Evolutionary conservation across 2,888 invertebrate genomes (phyloP), one percentile per base, ranked within the genome.

Genomic region (Spisula solida): DNA sequence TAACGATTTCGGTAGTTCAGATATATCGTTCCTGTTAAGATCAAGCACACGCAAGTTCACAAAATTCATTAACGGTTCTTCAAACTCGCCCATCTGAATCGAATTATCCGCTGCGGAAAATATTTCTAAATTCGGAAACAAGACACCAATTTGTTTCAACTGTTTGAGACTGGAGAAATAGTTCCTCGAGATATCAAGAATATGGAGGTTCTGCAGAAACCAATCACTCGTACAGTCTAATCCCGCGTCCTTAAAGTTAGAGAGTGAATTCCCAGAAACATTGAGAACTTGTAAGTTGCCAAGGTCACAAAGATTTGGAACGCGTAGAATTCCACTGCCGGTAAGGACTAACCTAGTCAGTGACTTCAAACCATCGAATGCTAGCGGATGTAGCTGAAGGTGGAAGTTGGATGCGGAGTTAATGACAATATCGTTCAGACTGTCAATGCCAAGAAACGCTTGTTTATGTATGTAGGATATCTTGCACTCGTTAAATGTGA

Each of bases 131-230:
- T 86, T 85, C 56, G 85, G 89, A 78, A 89, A 92, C 16, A 56
- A 12, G 20, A 51, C n/a, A 31, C 90, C 87, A 80, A 85, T 60
- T 14, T 48, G n/a, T 51, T 81, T 60, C 41, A 92, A 18, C 31
- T 86, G 66, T 25, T 83, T 79, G 4, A 92, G 41, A 55, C 80
- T 87, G 29, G 78, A 20, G 34, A 92, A 82, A 18, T 85, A 48
- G 56, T 92, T 92, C 6, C 80, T 83, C 0, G 92, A 92, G n/a
- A 92, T 81, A 66, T 92, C 92, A 29, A 92, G 80, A 2, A 81
- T 14, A n/a, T 20, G 56, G 4, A 92, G 81, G 12, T 79, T 85
- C 1, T 25, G 31, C 25, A 90, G 47, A 4, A 34, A 29, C 6
- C 12, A 18, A 34, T 75, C 55, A 16, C 18, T 60, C 2, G n/a